A percentile compares a stretch with the other conserved stretches of the same genome.
Conservation (phyloP, 1,140 invertebrate species). For the Bombus picipes region DNA sequence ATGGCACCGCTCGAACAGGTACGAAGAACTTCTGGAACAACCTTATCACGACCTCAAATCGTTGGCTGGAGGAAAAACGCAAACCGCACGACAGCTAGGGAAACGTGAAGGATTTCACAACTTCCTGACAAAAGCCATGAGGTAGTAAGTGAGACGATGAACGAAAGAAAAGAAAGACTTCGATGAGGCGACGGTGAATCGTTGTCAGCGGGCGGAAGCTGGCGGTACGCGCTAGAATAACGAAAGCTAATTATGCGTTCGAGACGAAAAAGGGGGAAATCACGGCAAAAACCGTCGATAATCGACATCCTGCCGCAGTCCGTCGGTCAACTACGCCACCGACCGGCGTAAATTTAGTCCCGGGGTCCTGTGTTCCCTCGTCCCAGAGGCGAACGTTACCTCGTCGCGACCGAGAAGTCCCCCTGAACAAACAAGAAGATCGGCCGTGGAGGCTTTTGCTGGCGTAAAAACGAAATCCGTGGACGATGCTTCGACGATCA, state of each 20-base stretch:
- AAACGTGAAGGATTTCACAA: slow-evolving; percentile 42
- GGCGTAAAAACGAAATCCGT: slow-evolving; percentile 61
- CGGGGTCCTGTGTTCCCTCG: neutral
- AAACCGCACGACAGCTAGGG: slow-evolving; percentile 27
- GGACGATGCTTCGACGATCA: slow-evolving; percentile 61
- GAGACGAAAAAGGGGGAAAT: slow-evolving; percentile 51
- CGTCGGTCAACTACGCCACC: slow-evolving; percentile 66
- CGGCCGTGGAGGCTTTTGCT: slow-evolving; percentile 48
- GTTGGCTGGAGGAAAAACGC: neutral
- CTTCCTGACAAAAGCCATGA: slow-evolving; percentile 6
- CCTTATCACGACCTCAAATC: neutral
- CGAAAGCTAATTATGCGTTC: slow-evolving; percentile 76
- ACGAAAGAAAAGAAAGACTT: slow-evolving; percentile 10
- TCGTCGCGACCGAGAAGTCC: slow-evolving; percentile 52
- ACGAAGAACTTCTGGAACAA: neutral
- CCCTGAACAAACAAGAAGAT: slow-evolving; percentile 66
- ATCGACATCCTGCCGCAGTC: slow-evolving; percentile 73
- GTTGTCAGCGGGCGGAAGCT: slow-evolving; percentile 62
- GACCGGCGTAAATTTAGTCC: slow-evolving; percentile 62
- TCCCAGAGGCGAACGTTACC: slow-evolving; percentile 40
- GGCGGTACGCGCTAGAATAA: slow-evolving; percentile 75
- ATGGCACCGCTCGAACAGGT: too few species aligned
- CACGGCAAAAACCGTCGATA: slow-evolving; percentile 71
- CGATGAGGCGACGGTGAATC: slow-evolving; percentile 45
- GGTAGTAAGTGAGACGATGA: neutral